Evolutionary conservation across 2,113 vertebrate genomes (phyloP).

Genomic region (Engraulis encrasicolus): DNA sequence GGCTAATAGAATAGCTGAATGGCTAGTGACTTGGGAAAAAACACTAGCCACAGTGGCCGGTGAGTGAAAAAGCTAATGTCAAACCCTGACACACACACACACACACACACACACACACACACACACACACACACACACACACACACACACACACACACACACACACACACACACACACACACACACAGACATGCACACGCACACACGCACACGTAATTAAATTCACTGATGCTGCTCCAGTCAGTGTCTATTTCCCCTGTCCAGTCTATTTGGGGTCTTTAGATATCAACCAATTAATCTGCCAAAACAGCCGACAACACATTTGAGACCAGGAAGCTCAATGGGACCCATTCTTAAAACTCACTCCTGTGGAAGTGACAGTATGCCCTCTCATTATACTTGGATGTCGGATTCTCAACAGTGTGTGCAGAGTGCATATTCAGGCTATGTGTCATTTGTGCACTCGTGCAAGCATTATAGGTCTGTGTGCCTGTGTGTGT

Average conservation of each 20-base stretch:
- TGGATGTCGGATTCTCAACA: background rate
- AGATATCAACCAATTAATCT: slow-evolving; percentile 26
- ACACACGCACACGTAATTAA: background rate
- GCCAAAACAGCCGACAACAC: slow-evolving; percentile 24
- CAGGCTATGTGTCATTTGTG: background rate
- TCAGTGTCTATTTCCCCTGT: background rate
- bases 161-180: no score
- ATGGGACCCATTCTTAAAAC: slow-evolving; percentile 29
- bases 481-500: background rate
- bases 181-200: no score
- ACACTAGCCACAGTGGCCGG: no score
- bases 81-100: no score
- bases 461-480: background rate
- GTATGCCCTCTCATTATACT: slow-evolving; percentile 33
- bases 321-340: slow-evolving; percentile 20
- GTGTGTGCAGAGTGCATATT: background rate
- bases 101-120: no score
- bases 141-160: no score
- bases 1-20: no score
- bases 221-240: slow-evolving; percentile 10
- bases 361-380: slow-evolving; percentile 26
- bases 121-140: no score
- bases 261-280: slow-evolving; percentile 9
- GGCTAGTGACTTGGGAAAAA: no score
- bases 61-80: no score